Evolutionary conservation across 2,888 invertebrate genomes (phyloP).

Genomic region (Rotaria sp.): DNA sequence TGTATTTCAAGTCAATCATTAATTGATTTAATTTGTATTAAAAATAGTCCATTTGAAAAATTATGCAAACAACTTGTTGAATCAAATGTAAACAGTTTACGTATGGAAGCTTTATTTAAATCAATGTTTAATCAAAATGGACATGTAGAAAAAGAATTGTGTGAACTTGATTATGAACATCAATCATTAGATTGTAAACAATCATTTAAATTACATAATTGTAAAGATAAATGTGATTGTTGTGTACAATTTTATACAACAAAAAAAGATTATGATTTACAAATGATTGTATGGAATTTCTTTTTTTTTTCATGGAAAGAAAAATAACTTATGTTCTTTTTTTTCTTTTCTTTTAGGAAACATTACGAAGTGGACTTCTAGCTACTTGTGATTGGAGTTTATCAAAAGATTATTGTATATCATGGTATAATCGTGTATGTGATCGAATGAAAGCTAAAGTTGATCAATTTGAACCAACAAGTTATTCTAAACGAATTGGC

Average conservation of each 20-base stretch:
- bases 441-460: not conserved
- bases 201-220: not conserved
- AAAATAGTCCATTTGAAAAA: not conserved
- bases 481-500: not conserved
- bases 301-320: too few relatives aligned
- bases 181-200: not conserved
- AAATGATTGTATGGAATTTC: conserved; percentile 17
- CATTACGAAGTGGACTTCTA: not conserved
- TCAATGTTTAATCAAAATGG: conserved; percentile 24
- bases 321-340: not conserved
- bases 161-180: not conserved
- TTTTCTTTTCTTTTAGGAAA: not conserved
- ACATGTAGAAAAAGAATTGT: not conserved
- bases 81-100: not conserved
- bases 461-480: not conserved
- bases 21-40: not conserved
- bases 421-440: conserved; percentile 6
- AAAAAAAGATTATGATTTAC: not conserved
- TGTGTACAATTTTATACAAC: not conserved
- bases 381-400: conserved; percentile 24
- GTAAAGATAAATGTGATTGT: conserved; percentile 17
- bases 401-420: not conserved
- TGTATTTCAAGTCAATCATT: not conserved
- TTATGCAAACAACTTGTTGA: not conserved
- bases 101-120: conserved; percentile 24